Base-by-base conservation (phyloP, 2,113 vertebrate genomes). In the Struthio camelus region DNA sequence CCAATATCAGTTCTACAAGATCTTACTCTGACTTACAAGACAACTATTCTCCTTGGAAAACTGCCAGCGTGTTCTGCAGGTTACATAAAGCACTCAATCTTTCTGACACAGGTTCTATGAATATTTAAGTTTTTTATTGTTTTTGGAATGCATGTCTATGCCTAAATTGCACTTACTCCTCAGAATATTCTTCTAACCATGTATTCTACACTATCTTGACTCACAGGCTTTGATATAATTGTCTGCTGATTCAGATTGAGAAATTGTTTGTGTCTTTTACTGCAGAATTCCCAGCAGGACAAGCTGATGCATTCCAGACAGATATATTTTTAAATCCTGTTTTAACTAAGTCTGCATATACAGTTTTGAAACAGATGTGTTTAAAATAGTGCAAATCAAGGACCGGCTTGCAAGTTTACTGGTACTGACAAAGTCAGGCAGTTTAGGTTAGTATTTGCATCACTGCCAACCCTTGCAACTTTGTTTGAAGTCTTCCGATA, bases 41-140 rank as follows among this genome's bases (percentile, higher is more conserved):
- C 80, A 93, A 64, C 72, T 85, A 87, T 62, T 80, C 73, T 27
- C 56, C 58, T 38, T 95, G 87, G 87, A 85, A 91, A 95, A 44
- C 51, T 71, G 91, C 86, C 89, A 83, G 46, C 0, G 2, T 83
- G 69, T 72, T 91, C 89, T 90, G 79, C 65, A 91, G 61, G 76
- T 96, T 79, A 87, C 64, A 69, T n/a, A 78, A 53, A 85, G 36
- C 51, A 93, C n/a, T 80, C 80, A 56, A 83, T 80, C 59, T 78
- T 83, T 93, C 79, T 90, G 82, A 94, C 80, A 94, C 6, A 23
- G 42, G 76, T 86, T 89, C 79, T 89, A 2, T 3, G 19, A 89
- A 80, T 70, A 93, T 90, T 87, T 75, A 89, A 93, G 78, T 42
- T 56, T 87, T 94, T 75, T 64, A 73, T 59, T 0, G 1, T 77